Percentiles rank a stretch among this genome's conserved stretches.
Evolutionary conservation across 2,797 vertebrate species (phyloP).

Genomic region (Tadarida brasiliensis): DNA sequence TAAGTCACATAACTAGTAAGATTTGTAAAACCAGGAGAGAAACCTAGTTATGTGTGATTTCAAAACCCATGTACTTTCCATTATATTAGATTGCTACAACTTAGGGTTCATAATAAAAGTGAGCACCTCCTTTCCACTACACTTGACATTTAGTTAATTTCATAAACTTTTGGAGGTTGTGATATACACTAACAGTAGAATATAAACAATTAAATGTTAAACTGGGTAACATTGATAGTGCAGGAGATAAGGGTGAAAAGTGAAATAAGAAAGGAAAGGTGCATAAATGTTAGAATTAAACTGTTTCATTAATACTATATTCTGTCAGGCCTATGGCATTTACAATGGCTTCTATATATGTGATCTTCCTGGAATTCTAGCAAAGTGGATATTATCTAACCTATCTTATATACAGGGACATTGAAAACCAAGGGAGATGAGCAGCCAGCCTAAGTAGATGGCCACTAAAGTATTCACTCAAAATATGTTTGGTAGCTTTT

Average conservation of each 20-base stretch:
- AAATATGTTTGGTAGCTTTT: background rate
- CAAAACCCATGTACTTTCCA: background rate
- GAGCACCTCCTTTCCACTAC: background rate
- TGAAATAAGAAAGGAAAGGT: slow-evolving; percentile 18
- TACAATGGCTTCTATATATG: background rate
- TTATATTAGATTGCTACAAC: background rate
- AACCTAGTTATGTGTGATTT: background rate
- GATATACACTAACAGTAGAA: background rate
- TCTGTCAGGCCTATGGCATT: background rate
- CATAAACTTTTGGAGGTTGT: background rate
- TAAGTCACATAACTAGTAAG: background rate
- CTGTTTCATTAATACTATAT: background rate
- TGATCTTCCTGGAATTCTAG: background rate
- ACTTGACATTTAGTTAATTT: slow-evolving; percentile 48
- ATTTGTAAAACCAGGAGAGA: background rate
- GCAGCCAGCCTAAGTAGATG: background rate
- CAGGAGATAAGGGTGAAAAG: background rate
- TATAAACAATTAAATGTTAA: background rate
- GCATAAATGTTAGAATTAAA: background rate
- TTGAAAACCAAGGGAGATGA: background rate
- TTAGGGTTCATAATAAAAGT: background rate
- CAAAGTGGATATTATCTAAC: background rate
- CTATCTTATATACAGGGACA: background rate
- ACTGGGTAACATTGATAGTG: background rate
- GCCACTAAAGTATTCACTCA: background rate